A percentile compares a stretch with the other conserved stretches of the same genome.
phyloP scores from a whole-genome alignment of 2,113 vertebrate species.

The Chrysochloris asiatica region DNA sequence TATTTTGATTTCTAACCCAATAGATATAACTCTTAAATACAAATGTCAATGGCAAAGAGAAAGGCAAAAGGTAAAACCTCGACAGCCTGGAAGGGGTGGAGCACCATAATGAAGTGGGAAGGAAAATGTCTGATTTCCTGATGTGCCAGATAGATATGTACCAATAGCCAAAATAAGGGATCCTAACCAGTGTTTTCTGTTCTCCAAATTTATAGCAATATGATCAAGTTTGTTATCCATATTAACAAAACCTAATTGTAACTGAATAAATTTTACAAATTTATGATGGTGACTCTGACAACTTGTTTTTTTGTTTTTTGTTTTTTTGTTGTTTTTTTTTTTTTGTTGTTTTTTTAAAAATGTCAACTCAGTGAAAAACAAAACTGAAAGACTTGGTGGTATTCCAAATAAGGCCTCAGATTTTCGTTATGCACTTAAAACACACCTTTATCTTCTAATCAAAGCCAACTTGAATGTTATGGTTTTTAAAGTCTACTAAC shows the following conservation, averaged over 20 bases:
- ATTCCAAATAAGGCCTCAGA: slow-evolving; percentile 73
- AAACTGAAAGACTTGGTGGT: slow-evolving; percentile 62
- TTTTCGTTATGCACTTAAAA: slow-evolving; percentile 64
- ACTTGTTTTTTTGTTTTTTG: slow-evolving; percentile 2
- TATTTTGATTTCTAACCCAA: slow-evolving; percentile 65
- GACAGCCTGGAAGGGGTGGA: slow-evolving; percentile 57
- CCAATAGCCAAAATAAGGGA: slow-evolving; percentile 53
- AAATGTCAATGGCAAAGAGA: slow-evolving; percentile 66
- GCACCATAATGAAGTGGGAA: slow-evolving; percentile 69
- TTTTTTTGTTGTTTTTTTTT: not conserved
- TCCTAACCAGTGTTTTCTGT: slow-evolving; percentile 21
- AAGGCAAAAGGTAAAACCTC: slow-evolving; percentile 65
- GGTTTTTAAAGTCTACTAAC: slow-evolving; percentile 53
- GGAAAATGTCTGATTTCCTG: slow-evolving; percentile 31
- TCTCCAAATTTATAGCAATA: slow-evolving; percentile 55
- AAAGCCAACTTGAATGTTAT: slow-evolving; percentile 63
- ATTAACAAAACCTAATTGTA: not conserved
- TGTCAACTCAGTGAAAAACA: slow-evolving; percentile 60
- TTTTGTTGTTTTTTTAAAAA: too few relatives aligned
- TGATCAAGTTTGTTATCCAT: not conserved
- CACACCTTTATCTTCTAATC: slow-evolving; percentile 66
- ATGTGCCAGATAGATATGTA: slow-evolving; percentile 53
- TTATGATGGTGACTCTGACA: slow-evolving; percentile 35
- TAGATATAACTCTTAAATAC: slow-evolving; percentile 67
- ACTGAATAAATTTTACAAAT: slow-evolving; percentile 16